Percentiles rank a stretch among this genome's conserved stretches.
Evolutionary conservation across 2,797 vertebrate species (phyloP).

Genomic region (Rhinatrema bivittatum): DNA sequence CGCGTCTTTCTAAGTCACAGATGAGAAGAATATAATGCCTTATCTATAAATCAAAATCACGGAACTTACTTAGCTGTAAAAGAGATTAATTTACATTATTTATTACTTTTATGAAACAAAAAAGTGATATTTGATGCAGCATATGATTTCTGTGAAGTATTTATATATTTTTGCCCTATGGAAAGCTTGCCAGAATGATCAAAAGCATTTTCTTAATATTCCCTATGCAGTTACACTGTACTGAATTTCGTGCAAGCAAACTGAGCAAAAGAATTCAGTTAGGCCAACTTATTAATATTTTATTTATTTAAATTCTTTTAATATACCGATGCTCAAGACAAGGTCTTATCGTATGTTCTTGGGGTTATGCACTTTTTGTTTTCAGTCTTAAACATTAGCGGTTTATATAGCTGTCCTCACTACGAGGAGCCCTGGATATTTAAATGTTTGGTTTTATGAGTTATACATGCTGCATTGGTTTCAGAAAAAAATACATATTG

Average conservation of each 20-base stretch:
- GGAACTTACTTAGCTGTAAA: no score
- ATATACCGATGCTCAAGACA: no score
- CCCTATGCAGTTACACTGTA: slow-evolving; percentile 61
- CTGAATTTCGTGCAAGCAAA: slow-evolving; percentile 58
- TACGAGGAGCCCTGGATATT: no score
- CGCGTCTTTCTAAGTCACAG: slow-evolving; percentile 26
- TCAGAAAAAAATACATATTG: slow-evolving; percentile 17
- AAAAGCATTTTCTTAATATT: slow-evolving; percentile 57
- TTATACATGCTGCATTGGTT: slow-evolving; percentile 23
- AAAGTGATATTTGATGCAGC: no score
- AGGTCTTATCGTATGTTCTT: no score
- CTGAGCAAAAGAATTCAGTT: slow-evolving; percentile 36
- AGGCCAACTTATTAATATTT: slow-evolving; percentile 31
- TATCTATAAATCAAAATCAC: slow-evolving; percentile 39
- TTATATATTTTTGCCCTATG: no score
- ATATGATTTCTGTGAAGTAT: no score
- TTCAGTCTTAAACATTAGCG: slow-evolving; percentile 36
- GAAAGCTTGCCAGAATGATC: slow-evolving; percentile 65
- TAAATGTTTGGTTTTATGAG: slow-evolving; percentile 24
- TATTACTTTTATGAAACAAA: slow-evolving; percentile 54
- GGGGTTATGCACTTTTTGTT: slow-evolving; percentile 38
- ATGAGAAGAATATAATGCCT: no score
- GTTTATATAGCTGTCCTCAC: no score
- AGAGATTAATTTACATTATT: slow-evolving; percentile 47
- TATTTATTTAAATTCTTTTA: no score